Evolutionary conservation across 1,140 invertebrate genomes (phyloP), one percentile per base, ranked within the genome.

Genomic region (Drosophila pruinosa): DNA sequence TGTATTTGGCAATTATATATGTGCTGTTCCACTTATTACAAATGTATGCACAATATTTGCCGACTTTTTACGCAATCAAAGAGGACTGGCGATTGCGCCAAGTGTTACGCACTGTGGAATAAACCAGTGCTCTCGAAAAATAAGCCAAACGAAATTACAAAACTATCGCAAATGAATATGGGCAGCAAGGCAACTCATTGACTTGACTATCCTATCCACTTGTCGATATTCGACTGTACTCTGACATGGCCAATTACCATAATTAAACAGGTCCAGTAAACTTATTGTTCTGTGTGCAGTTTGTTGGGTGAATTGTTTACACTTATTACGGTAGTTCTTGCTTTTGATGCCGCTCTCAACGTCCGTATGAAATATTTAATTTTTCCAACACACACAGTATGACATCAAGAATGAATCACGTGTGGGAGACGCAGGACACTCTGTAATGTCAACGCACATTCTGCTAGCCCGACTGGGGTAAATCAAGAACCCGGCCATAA

Each of bases 301-400:
- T 41, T 50, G 24, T 70, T 72, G 65, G 31, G n/a, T n/a, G n/a
- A 22, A 63, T 78, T 67, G 59, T 54, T 56, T 67, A 19, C 48
- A 12, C 8, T 41, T 41, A 68, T 43, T 61, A 34, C 45, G 22
- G 38, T n/a, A 38, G 56, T 21, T 52, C 52, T 41, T 64, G 57
- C 17, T 52, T 56, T 31, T 57, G 62, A 17, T 43, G 41, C 41
- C 31, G 73, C 62, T 56, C 47, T 82, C 58, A 64, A 65, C 75
- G 43, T 56, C 39, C 47, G 52, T 34, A 71, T 77, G 59, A 85
- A 86, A 77, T 85, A 85, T 86, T 85, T 81, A 77, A 86, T 69
- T 69, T 77, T 70, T 65, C 69, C 73, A 57, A 68, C 61, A 54
- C 72, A 76, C 79, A 85, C 62, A 75, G 72, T 67, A 75, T 57